Conservation (phyloP, 2,797 vertebrate genomes). For the Botia almorhae region DNA sequence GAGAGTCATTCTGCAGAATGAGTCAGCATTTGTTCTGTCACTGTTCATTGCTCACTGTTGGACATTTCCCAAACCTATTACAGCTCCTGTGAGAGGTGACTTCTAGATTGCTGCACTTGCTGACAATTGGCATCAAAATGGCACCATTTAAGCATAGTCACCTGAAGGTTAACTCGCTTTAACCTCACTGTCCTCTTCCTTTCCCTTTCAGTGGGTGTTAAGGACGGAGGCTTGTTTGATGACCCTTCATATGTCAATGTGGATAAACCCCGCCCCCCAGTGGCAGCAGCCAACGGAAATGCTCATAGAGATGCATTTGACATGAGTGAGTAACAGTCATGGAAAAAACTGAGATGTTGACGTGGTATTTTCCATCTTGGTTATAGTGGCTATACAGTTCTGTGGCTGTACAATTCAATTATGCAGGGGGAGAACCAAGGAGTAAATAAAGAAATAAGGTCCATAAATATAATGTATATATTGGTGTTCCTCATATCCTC, state of each 20-base stretch:
- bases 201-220: conserved; percentile 73
- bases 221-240: conserved; percentile 86
- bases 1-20: conserved; percentile 33
- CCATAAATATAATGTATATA: too few relatives aligned
- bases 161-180: conserved; percentile 26
- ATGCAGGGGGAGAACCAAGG: too few relatives aligned
- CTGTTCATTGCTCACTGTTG: conserved; percentile 13
- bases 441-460: too few relatives aligned
- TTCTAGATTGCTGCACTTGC: conserved; percentile 1
- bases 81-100: conserved; percentile 26
- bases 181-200: conserved; percentile 34
- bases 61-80: conserved; percentile 33
- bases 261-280: conserved; percentile 84
- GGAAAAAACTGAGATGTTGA: background rate
- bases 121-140: conserved; percentile 24
- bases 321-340: conserved; percentile 87
- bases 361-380: background rate
- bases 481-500: too few relatives aligned
- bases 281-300: conserved; percentile 81
- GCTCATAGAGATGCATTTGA: conserved; percentile 92
- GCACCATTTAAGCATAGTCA: conserved; percentile 25
- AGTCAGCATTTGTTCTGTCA: conserved; percentile 35
- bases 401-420: too few relatives aligned
- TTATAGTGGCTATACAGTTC: background rate
- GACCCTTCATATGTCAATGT: conserved; percentile 97